phyloP scores from a whole-genome alignment of 2,797 vertebrate species.

The Dallia pectoralis region DNA sequence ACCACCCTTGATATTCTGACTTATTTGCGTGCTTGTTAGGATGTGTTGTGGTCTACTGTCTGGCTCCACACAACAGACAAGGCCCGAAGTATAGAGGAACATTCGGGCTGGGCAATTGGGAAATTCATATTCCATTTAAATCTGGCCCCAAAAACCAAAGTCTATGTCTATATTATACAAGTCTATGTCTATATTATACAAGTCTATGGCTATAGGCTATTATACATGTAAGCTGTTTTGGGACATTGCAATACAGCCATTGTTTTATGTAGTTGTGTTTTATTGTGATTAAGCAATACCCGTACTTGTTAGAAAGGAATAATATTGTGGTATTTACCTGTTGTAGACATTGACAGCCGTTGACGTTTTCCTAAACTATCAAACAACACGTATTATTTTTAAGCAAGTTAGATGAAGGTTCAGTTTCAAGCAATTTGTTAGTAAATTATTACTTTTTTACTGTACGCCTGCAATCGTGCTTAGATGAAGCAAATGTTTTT shows the following conservation, averaged over 20 bases:
- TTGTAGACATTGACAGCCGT: slow-evolving; percentile 28
- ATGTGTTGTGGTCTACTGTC: neutral
- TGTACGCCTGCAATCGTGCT: neutral
- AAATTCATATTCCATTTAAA: neutral
- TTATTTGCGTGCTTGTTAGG: neutral
- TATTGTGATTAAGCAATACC: neutral
- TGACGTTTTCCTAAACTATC: slow-evolving; percentile 35
- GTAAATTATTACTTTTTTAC: neutral
- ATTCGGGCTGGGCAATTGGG: neutral
- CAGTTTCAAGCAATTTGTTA: neutral
- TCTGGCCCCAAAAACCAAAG: neutral
- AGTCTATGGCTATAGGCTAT: too few relatives aligned
- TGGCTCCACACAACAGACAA: slow-evolving; percentile 14
- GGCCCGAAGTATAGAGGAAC: slow-evolving; percentile 7
- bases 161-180: too few relatives aligned
- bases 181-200: too few relatives aligned
- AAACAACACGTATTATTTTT: neutral
- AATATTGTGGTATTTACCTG: slow-evolving; percentile 48
- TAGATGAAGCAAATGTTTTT: neutral
- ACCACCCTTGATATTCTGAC: slow-evolving; percentile 6
- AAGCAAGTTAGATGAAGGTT: neutral
- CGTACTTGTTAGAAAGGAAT: slow-evolving; percentile 34
- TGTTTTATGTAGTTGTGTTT: neutral
- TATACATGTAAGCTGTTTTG: neutral
- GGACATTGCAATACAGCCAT: neutral